A percentile compares a stretch with the other conserved stretches of the same genome.
Conservation (phyloP, 1,140 invertebrate species). For the Mycetomoellerius zeteki region DNA sequence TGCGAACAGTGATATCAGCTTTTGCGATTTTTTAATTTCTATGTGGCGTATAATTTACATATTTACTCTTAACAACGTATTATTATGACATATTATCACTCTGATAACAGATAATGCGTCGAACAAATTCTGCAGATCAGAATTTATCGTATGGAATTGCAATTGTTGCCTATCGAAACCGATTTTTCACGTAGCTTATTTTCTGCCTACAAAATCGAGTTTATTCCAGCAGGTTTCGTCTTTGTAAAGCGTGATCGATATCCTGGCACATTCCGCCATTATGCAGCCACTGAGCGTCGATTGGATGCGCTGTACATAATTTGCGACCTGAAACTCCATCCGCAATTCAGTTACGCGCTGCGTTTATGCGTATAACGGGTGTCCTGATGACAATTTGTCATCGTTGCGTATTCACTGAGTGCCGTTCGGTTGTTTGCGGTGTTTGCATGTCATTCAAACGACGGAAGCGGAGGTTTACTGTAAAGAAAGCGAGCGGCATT, state of each 20-base stretch:
- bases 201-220: conserved; percentile 28
- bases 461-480: background rate
- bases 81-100: background rate
- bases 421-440: conserved; percentile 34
- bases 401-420: background rate
- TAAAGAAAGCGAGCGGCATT: conserved; percentile 14
- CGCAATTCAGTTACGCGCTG: conserved; percentile 47
- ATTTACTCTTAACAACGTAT: background rate
- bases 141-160: background rate
- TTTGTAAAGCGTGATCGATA: conserved; percentile 60
- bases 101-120: background rate
- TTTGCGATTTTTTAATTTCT: background rate
- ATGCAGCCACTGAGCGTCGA: conserved; percentile 52
- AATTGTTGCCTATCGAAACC: background rate
- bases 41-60: background rate
- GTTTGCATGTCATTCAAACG: conserved; percentile 32
- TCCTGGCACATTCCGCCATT: conserved; percentile 57
- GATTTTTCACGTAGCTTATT: background rate
- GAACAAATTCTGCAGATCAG: background rate
- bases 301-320: conserved; percentile 61
- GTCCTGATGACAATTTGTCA: conserved; percentile 44
- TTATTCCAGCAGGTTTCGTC: conserved; percentile 37
- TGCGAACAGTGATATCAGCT: background rate
- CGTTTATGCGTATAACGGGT: conserved; percentile 49
- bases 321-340: conserved; percentile 56